Base-by-base conservation (phyloP, 2,888 invertebrate species). In the Lasius fuliginosus region DNA sequence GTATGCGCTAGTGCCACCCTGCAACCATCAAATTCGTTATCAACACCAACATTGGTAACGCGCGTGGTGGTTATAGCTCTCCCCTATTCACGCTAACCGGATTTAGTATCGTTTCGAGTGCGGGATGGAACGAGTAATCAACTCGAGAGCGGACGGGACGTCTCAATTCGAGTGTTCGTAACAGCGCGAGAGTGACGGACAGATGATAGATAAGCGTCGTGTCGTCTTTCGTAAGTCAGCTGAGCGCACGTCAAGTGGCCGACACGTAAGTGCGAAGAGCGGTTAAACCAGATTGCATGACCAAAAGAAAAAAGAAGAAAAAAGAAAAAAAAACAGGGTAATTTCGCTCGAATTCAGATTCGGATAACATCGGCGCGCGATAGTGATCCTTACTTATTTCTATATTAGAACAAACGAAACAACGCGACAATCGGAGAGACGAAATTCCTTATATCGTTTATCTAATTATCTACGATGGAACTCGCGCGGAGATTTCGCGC, bases 171-270 rank as follows among this genome's bases (percentile, higher is more conserved):
- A 27, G 53, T 12, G n/a, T 56, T 33, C 15, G 5, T 40, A 12
- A 67, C 12, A 42, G 30, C 56, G 23, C 42, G 23, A 77, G 15
- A 58, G 56, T 68, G 11, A n/a, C 40, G 4, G 30, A 67, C 77
- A 77, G 56, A 77, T 77, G 77, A 68, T 58, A 68, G 68, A 77
- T 68, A 68, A 67, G 27, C 49, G 27, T 40, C 58, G 58, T 42
- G 5, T 12, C n/a, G 56, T 58, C n/a, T 68, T 30, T 68, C 56
- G 30, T 42, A 58, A 77, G 30, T 67, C 42, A 58, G 58, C 40
- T 40, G 15, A 53, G 18, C 40, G 33, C 36, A 36, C n/a, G 53
- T 12, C 53, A n/a, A 67, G 53, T 12, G 53, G 40, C 18, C 27
- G 56, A 49, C 53, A 77, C 36, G 40, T 77, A 40, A 67, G 40